Percentiles rank a stretch among this genome's conserved stretches.
These are phyloP conservation scores for Pandemis cinnamomeana DNA, from an alignment of 2,888 invertebrate genomes.

Conservation along the genomic window DNA sequence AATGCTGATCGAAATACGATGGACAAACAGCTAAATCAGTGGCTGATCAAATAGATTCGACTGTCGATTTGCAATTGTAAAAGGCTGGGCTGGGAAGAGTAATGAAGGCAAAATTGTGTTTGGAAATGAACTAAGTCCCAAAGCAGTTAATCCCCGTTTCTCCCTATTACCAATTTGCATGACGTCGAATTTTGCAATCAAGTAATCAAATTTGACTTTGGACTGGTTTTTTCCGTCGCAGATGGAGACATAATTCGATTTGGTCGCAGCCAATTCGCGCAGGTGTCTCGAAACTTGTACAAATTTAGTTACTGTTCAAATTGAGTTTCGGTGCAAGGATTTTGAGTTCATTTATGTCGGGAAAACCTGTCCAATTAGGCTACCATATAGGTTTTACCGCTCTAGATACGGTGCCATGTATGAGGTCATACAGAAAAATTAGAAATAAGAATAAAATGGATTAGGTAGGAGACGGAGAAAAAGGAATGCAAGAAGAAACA, in stretches of 20 bases:
- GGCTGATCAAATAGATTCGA: slow-evolving; percentile 10
- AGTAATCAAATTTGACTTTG: slow-evolving; percentile 61
- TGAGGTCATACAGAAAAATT: no score
- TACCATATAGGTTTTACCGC: background rate
- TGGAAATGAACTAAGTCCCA: slow-evolving; percentile 37
- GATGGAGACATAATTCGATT: slow-evolving; percentile 53
- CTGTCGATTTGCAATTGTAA: slow-evolving; percentile 18
- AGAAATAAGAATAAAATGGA: background rate
- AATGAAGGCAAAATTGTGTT: slow-evolving; percentile 39
- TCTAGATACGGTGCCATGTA: no score
- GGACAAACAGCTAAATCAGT: slow-evolving; percentile 11
- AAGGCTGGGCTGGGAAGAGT: slow-evolving; percentile 18
- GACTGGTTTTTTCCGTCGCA: slow-evolving; percentile 45
- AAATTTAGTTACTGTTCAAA: slow-evolving; percentile 28
- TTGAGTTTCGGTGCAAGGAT: slow-evolving; percentile 7
- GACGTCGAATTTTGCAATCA: slow-evolving; percentile 60
- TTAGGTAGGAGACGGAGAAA: background rate
- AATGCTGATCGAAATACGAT: slow-evolving; percentile 11
- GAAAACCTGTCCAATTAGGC: background rate
- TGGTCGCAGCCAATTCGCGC: slow-evolving; percentile 46
- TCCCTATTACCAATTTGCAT: slow-evolving; percentile 44
- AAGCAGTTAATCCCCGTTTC: slow-evolving; percentile 36
- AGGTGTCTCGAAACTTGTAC: slow-evolving; percentile 34
- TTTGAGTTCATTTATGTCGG: slow-evolving; percentile 7
- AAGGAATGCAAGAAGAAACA: background rate